Percentiles rank a stretch among this genome's conserved stretches.
Conservation (phyloP, 2,888 invertebrate genomes). For the Hymenopus coronatus region DNA sequence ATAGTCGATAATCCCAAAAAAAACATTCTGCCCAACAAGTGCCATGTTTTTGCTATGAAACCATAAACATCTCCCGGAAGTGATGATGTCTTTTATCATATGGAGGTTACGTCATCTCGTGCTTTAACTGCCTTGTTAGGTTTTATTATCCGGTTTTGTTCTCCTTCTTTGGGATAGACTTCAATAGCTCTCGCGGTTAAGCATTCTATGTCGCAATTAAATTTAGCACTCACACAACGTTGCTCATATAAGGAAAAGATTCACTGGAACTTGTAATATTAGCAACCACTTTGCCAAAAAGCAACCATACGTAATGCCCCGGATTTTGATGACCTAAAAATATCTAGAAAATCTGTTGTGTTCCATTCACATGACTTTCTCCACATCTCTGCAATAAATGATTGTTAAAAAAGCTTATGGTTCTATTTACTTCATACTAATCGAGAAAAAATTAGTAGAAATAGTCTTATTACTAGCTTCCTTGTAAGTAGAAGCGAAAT, state of each 20-base stretch:
- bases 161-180: not conserved
- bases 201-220: not conserved
- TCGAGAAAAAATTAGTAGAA: too few species aligned
- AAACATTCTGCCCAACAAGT: not conserved
- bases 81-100: not conserved
- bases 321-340: too few species aligned
- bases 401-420: too few species aligned
- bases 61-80: constrained; percentile 16
- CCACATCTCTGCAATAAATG: too few species aligned
- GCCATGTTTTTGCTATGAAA: not conserved
- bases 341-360: too few species aligned
- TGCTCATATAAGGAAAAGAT: not conserved
- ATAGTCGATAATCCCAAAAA: not conserved
- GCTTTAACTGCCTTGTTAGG: not conserved
- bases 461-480: too few species aligned
- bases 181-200: not conserved
- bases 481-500: too few species aligned
- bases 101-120: not conserved
- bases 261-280: not conserved
- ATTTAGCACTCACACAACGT: not conserved
- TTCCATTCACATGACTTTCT: too few species aligned
- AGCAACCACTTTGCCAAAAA: not conserved
- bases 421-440: too few species aligned
- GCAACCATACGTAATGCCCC: not conserved
- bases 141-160: not conserved